Base-by-base conservation (phyloP, 23 tunicate species). In the Ascidia mentula region DNA sequence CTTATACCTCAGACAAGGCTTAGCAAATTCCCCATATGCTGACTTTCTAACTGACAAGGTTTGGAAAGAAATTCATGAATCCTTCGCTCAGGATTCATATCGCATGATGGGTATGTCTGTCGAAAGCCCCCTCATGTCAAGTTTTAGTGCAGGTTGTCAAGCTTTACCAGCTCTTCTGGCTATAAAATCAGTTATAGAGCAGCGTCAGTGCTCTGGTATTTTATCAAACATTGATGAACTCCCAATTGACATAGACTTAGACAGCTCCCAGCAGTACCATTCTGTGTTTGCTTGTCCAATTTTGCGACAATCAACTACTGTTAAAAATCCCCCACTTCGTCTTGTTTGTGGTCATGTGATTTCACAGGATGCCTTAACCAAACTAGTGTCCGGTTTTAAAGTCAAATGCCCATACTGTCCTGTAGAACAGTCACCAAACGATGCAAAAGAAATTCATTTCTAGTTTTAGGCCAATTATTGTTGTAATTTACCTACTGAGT, bases 221-320 rank as follows among this genome's bases (percentile, higher is more conserved):
- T 69, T 87, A 5, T 34, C 88, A 32, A 82, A 82, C 61, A 83
- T 72, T 85, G 99, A 96, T 46, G 99, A 91, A 79, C 94, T 96
- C 6, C 99, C 99, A 13, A 91, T 96, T 77, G 99, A 96, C 40
- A 87, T 96, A 0, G 97, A 96, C 33, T 60, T 91, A 45, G 89
- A 84, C 40, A 65, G 65, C 60, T 76, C 82, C 36, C 99, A 88
- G 34, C 90, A 77, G 30, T 96, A 96, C 72, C 99, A 96, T 77
- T 96, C 99, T 31, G 90, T 96, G 18, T 91, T 96, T 77, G 96
- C 99, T 26, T 96, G 99, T 76, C 99, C 99, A 32, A 96, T 96
- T 53, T 73, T 96, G 40, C 76, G 95, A 35, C 90, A 91, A 38
- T 97, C 84, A 45, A 96, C 99, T 0, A 91, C 99, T 8, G 75